A percentile compares a stretch with the other conserved stretches of the same genome.
Conservation (phyloP, 2,797 vertebrate species). For the Dendrocincla fuliginosa region DNA sequence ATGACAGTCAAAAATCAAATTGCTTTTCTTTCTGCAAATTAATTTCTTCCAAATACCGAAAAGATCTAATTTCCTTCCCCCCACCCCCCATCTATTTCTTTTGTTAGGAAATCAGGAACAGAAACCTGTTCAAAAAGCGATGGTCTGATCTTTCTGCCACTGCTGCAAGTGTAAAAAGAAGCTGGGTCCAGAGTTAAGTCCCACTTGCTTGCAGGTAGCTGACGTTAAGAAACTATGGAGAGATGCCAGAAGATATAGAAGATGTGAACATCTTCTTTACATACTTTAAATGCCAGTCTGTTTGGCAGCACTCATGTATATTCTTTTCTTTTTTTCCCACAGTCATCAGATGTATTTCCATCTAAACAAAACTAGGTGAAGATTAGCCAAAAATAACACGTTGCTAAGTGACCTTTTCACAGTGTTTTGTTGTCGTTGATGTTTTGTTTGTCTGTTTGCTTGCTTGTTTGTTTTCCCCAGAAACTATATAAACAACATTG, state of each 20-base stretch:
- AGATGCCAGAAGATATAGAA: neutral
- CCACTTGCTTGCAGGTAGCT: neutral
- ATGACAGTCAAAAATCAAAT: rapidly evolving
- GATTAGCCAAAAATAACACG: neutral
- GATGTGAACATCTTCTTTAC: neutral
- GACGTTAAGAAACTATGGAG: neutral
- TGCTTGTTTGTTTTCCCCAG: neutral
- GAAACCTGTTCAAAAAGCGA: neutral
- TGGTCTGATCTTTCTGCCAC: neutral
- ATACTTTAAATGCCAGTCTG: neutral
- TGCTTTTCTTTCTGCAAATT: neutral
- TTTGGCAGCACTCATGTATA: neutral
- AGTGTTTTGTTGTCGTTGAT: neutral
- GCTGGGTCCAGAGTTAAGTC: neutral
- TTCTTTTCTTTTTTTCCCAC: neutral
- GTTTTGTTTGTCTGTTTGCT: too few species aligned
- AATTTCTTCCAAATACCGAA: neutral
- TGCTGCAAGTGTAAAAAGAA: neutral
- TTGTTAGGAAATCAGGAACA: neutral
- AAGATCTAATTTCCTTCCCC: neutral
- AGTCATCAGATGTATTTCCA: neutral
- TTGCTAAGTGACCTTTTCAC: neutral
- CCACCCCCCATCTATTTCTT: neutral
- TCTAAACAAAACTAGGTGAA: rapidly evolving
- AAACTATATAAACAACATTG: neutral